A percentile compares a stretch with the other conserved stretches of the same genome.
Evolutionary conservation across 2,888 invertebrate genomes (phyloP).

Genomic region (Nezara viridula): DNA sequence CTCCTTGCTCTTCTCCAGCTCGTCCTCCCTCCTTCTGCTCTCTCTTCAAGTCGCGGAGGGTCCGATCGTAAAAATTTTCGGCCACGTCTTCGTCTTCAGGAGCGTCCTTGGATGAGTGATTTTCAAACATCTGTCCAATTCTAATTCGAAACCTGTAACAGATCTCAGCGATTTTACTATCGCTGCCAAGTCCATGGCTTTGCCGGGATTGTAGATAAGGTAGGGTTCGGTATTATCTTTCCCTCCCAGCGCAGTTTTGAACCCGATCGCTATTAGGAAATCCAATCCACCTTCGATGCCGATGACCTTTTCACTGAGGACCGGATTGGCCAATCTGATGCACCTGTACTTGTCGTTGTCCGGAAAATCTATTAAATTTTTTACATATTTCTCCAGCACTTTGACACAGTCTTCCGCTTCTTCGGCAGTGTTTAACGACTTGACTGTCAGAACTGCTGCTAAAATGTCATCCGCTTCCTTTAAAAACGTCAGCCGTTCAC

Average conservation of each 20-base stretch:
- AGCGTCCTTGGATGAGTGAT: not conserved
- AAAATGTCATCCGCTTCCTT: constrained; percentile 17
- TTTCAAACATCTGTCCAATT: constrained; percentile 37
- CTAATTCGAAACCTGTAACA: not conserved
- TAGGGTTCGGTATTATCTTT: constrained; percentile 6
- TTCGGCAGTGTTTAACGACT: not conserved
- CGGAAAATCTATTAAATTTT: constrained; percentile 13
- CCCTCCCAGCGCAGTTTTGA: constrained; percentile 1
- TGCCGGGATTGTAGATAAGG: constrained; percentile 22
- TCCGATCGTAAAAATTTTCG: not conserved
- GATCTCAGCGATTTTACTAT: not conserved
- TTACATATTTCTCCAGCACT: constrained; percentile 16
- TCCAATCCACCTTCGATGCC: constrained; percentile 40
- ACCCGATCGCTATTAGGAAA: constrained; percentile 18
- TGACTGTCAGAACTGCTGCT: constrained; percentile 2
- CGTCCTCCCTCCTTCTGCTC: constrained; percentile 19
- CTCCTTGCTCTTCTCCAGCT: not conserved
- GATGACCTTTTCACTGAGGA: constrained; percentile 13
- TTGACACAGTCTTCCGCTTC: constrained; percentile 43
- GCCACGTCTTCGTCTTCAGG: not conserved
- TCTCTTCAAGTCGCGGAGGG: constrained; percentile 24
- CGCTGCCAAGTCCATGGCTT: not conserved
- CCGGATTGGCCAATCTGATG: constrained; percentile 28
- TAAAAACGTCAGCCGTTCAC: not conserved
- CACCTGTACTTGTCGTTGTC: constrained; percentile 44